Percentiles rank a stretch among this genome's conserved stretches.
Evolutionary conservation across 2,888 invertebrate genomes (phyloP).

Genomic region (Lutraria lutraria): DNA sequence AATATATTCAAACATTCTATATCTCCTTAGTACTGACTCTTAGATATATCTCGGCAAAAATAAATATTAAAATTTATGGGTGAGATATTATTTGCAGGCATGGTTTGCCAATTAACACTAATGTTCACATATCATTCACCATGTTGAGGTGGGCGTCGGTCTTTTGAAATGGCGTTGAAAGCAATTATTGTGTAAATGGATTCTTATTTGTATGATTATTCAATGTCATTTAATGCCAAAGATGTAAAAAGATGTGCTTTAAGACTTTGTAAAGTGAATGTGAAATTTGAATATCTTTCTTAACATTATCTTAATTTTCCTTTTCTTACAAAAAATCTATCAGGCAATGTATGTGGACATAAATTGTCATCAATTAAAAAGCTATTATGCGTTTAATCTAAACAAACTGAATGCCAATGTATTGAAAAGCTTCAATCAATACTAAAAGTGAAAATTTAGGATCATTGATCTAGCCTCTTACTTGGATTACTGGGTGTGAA

Average conservation of each 20-base stretch:
- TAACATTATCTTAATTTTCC: neutral
- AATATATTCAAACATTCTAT: neutral
- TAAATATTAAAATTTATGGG: neutral
- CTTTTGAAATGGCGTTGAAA: neutral
- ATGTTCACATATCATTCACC: neutral
- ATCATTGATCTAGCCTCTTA: neutral
- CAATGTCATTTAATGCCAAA: neutral
- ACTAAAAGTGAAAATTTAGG: neutral
- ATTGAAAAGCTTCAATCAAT: neutral
- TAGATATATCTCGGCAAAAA: neutral
- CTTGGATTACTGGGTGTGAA: neutral
- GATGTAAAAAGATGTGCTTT: neutral
- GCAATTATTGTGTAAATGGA: neutral
- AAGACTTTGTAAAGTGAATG: neutral
- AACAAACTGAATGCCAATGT: neutral
- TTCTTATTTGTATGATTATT: neutral
- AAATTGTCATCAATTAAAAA: slow-evolving; percentile 1
- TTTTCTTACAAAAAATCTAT: neutral
- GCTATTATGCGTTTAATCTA: neutral
- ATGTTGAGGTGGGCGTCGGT: neutral
- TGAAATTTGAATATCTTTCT: slow-evolving; percentile 2
- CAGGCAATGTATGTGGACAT: neutral
- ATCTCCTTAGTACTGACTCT: neutral
- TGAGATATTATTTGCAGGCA: neutral
- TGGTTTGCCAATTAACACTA: neutral